phyloP scores from a whole-genome alignment of 2,888 invertebrate species.

The Blastobasis adustella region DNA sequence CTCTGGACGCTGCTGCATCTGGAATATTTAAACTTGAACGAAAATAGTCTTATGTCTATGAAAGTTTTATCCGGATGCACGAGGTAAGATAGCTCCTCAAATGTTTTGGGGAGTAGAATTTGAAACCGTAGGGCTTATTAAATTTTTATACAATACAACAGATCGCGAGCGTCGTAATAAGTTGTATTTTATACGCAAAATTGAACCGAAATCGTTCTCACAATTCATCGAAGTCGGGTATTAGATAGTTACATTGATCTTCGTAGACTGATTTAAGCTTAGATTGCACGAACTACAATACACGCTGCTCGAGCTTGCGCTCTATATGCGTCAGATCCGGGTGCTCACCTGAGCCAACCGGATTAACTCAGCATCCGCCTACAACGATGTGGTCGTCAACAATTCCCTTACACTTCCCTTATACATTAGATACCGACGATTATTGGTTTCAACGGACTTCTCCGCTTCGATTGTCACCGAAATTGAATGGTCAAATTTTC shows the following conservation, averaged over 20 bases:
- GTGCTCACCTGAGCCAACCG: constrained; percentile 52
- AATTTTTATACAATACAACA: too few species aligned
- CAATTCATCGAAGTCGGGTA: too few species aligned
- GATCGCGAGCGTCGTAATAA: too few species aligned
- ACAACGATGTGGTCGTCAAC: constrained; percentile 49
- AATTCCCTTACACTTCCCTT: constrained; percentile 40
- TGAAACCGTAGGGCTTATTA: too few species aligned
- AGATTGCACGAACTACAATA: constrained; percentile 58
- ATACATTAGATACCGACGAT: too few species aligned
- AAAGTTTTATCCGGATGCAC: constrained; percentile 64
- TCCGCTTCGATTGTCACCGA: too few species aligned
- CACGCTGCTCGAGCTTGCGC: constrained; percentile 46
- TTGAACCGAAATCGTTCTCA: too few species aligned
- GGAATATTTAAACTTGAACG: constrained; percentile 66
- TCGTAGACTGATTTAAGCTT: not conserved
- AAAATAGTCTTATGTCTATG: constrained; percentile 70
- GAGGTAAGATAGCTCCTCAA: constrained; percentile 30
- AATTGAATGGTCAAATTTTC: too few species aligned
- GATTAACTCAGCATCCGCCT: constrained; percentile 43
- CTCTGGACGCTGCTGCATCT: constrained; percentile 70
- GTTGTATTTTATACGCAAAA: too few species aligned
- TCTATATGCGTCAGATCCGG: constrained; percentile 53
- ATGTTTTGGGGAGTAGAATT: too few species aligned
- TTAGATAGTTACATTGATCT: too few species aligned
- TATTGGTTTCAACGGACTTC: too few species aligned